phyloP scores from a whole-genome alignment of 2,113 vertebrate genomes.

The Xiphophorus hellerii region DNA sequence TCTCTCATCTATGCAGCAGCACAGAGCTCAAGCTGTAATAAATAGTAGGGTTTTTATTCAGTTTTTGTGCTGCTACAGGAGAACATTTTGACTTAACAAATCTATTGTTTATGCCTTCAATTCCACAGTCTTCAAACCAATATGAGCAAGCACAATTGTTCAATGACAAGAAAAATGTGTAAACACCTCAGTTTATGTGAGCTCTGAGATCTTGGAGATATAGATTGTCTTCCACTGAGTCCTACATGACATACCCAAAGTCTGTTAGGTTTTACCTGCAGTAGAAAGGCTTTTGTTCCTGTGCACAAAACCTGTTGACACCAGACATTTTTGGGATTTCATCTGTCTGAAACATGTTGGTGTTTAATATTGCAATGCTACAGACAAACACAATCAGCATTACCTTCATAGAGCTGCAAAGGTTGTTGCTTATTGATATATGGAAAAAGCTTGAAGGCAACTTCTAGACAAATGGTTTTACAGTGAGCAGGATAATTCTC shows the following conservation, averaged over 20 bases:
- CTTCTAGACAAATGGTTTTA: too few relatives aligned
- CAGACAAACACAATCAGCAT: too few relatives aligned
- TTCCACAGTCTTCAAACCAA: neutral
- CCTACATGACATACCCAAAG: neutral
- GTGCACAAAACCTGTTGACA: neutral
- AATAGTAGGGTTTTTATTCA: neutral
- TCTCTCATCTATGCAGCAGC: neutral
- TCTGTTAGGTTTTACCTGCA: neutral
- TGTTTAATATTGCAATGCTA: too few relatives aligned
- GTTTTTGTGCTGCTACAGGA: neutral
- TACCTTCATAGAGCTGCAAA: too few relatives aligned
- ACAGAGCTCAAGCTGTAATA: neutral
- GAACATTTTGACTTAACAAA: neutral
- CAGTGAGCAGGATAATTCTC: too few relatives aligned
- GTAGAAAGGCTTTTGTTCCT: neutral
- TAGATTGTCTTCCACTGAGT: too few relatives aligned
- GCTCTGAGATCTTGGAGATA: too few relatives aligned
- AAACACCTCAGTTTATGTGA: neutral
- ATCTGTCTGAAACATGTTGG: too few relatives aligned
- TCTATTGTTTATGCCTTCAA: neutral
- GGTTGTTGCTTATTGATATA: too few relatives aligned
- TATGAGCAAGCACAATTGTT: neutral
- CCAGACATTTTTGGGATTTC: too few relatives aligned
- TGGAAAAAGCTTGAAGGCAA: too few relatives aligned
- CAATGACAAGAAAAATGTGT: neutral